phyloP scores from a whole-genome alignment of 2,888 invertebrate genomes.

The Tupiocoris notatus region DNA sequence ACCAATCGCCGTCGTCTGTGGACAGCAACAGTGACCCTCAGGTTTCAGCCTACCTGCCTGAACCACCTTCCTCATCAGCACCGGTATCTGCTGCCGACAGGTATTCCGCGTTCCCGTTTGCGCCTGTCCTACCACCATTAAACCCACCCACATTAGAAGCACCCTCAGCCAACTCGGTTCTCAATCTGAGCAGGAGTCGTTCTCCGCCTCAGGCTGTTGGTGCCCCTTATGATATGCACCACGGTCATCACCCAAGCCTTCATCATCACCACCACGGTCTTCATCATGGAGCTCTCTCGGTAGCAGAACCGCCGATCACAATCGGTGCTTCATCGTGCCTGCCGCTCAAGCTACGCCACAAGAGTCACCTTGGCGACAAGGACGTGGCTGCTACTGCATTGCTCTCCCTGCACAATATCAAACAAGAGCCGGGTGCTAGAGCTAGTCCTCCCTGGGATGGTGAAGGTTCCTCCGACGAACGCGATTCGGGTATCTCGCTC shows the following conservation, averaged over 20 bases:
- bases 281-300: conserved; percentile 53
- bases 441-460: conserved; percentile 84
- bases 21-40: conserved; percentile 51
- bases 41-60: conserved; percentile 27
- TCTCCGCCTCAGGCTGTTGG: conserved; percentile 53
- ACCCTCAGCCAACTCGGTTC: conserved; percentile 52
- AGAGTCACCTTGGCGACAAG: conserved; percentile 84
- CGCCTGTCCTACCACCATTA: conserved; percentile 53
- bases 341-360: conserved; percentile 87
- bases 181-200: conserved; percentile 56
- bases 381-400: conserved; percentile 73
- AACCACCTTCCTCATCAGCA: not conserved
- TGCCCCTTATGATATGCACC: conserved; percentile 67
- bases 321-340: conserved; percentile 54
- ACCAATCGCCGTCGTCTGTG: conserved; percentile 47
- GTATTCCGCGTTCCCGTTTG: conserved; percentile 57
- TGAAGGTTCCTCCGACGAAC: conserved; percentile 85
- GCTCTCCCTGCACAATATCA: conserved; percentile 57
- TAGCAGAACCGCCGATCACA: not conserved
- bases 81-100: conserved; percentile 49
- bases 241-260: conserved; percentile 58
- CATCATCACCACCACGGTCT: conserved; percentile 55
- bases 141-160: conserved; percentile 54
- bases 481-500: conserved; percentile 85
- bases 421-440: conserved; percentile 76